Conservation (phyloP, 2,797 vertebrate genomes). For the Pseudomugil gertrudae region DNA sequence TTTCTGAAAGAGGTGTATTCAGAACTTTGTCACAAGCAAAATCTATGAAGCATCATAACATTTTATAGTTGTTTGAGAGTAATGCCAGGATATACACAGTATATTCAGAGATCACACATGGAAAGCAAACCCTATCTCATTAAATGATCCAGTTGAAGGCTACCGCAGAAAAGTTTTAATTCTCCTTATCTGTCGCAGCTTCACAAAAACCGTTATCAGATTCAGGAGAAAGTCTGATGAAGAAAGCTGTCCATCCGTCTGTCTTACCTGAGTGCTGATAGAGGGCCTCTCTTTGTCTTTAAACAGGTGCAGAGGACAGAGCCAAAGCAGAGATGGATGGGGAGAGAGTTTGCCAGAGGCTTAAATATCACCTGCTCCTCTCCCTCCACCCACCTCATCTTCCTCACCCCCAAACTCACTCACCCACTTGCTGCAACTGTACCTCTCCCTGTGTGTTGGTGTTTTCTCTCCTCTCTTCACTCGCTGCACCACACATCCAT, state of each 20-base stretch:
- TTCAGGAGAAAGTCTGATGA: constrained; percentile 51
- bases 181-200: neutral
- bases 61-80: neutral
- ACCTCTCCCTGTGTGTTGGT: constrained; percentile 35
- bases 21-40: neutral
- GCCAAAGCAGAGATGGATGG: constrained; percentile 76
- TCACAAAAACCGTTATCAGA: constrained; percentile 17
- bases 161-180: neutral
- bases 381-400: constrained; percentile 13
- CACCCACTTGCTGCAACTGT: constrained; percentile 58
- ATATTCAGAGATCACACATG: constrained; percentile 6
- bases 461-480: constrained; percentile 8
- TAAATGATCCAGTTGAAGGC: neutral
- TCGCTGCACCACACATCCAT: constrained; percentile 24
- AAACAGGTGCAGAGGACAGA: constrained; percentile 68
- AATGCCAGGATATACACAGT: neutral
- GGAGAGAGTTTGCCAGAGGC: constrained; percentile 74
- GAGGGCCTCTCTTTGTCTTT: constrained; percentile 74
- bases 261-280: constrained; percentile 81
- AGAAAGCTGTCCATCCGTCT: constrained; percentile 63
- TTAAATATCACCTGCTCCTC: constrained; percentile 83
- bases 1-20: neutral
- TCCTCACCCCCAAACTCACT: constrained; percentile 31
- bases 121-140: neutral
- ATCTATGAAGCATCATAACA: neutral